A percentile compares a stretch with the other conserved stretches of the same genome.
Evolutionary conservation across 2,888 invertebrate genomes (phyloP).

Genomic region (Drosophila leonis): DNA sequence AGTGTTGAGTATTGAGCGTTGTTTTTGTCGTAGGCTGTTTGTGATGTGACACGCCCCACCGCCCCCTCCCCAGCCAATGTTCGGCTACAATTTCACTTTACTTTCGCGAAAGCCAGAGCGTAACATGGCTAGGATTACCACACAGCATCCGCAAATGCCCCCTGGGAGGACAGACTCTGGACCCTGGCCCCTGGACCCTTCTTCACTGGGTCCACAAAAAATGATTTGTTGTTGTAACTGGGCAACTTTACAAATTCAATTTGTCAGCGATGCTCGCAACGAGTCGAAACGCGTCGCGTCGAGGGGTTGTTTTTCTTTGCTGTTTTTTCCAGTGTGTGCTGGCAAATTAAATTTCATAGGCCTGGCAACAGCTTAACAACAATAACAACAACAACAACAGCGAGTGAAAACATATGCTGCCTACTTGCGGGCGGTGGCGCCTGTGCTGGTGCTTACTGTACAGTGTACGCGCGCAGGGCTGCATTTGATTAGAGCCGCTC

Average conservation of each 20-base stretch:
- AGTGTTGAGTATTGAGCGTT: slow-evolving; percentile 1
- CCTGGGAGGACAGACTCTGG: slow-evolving; percentile 22
- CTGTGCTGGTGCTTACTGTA: slow-evolving; percentile 41
- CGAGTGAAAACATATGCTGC: slow-evolving; percentile 54
- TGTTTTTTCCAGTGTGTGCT: slow-evolving; percentile 2
- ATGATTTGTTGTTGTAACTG: slow-evolving; percentile 75
- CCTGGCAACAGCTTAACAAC: slow-evolving; percentile 57
- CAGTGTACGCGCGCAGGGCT: slow-evolving; percentile 29
- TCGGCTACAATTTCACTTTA: slow-evolving; percentile 72
- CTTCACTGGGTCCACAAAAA: slow-evolving; percentile 27
- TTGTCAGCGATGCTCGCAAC: slow-evolving; percentile 69
- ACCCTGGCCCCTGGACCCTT: slow-evolving; percentile 6
- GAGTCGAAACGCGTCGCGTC: slow-evolving; percentile 5
- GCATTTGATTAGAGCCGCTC: slow-evolving; percentile 72
- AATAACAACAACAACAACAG: slow-evolving; percentile 13
- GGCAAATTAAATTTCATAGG: slow-evolving; percentile 71
- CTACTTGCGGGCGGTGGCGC: slow-evolving; percentile 51
- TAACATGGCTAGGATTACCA: slow-evolving; percentile 71
- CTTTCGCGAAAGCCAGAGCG: slow-evolving; percentile 70
- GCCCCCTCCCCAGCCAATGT: slow-evolving; percentile 1
- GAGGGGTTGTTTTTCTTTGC: slow-evolving; percentile 34
- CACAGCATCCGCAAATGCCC: slow-evolving; percentile 40
- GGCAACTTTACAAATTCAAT: slow-evolving; percentile 76
- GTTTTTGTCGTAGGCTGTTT: slow-evolving; percentile 48
- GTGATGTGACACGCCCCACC: slow-evolving; percentile 44